Percentiles rank a stretch among this genome's conserved stretches.
These are phyloP conservation scores for Bombycilla garrulus DNA, from an alignment of 2,113 vertebrate genomes.

Conservation along the genomic window DNA sequence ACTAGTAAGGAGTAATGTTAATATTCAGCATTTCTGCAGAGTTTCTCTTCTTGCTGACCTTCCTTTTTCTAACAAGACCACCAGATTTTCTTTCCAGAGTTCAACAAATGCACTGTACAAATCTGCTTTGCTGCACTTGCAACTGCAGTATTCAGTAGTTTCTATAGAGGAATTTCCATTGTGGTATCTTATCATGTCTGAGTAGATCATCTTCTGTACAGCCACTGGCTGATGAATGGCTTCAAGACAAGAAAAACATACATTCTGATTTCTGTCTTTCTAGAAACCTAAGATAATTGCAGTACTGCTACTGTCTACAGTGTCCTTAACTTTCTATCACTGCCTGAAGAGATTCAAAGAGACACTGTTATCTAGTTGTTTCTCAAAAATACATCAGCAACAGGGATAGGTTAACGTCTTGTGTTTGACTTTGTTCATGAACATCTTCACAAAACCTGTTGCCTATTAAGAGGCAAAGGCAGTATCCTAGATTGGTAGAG, in stretches of 20 bases:
- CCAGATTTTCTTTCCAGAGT: not conserved
- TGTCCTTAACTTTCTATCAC: not conserved
- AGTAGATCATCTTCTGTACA: not conserved
- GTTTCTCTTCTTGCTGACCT: not conserved
- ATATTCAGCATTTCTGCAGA: not conserved
- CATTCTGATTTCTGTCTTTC: not conserved
- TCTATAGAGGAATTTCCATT: not conserved
- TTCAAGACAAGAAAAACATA: not conserved
- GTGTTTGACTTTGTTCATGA: not conserved
- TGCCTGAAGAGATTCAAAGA: not conserved
- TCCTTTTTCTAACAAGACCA: not conserved
- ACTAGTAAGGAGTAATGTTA: not conserved
- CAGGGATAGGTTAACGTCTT: rapidly evolving
- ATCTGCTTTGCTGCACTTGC: not conserved
- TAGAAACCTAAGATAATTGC: not conserved
- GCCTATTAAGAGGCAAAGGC: not conserved
- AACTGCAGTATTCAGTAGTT: not conserved
- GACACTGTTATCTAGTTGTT: not conserved
- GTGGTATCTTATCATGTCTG: not conserved
- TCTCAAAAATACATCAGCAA: not conserved
- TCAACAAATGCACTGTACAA: not conserved
- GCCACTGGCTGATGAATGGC: not conserved
- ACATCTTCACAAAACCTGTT: not conserved
- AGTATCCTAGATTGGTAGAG: not conserved
- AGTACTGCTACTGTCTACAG: not conserved